Base-by-base conservation (phyloP, 2,797 vertebrate species). In the Clarias pachynema region DNA sequence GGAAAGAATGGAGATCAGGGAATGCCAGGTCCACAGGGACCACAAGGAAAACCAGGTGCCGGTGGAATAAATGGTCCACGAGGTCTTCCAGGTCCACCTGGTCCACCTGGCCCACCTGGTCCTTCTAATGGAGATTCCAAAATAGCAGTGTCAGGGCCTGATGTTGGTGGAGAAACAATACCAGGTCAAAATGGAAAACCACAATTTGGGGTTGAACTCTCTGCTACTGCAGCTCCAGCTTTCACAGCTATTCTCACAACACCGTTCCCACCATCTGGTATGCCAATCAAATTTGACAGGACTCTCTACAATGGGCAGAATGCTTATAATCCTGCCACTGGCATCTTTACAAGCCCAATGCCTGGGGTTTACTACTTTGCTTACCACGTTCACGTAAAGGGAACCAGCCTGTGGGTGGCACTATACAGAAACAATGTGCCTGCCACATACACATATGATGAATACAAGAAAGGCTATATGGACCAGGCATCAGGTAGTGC, bases 391-490 rank as follows among this genome's bases (percentile, higher is more conserved):
- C 98, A 99, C 0, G 96, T 99, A 92, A 99, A 99, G 96, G 98
- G 98, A 95, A 98, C 97, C 88, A 99, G 96, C 9, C 94, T 99
- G 88, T 99, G 98, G 98, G 98, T 99, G 95, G 98, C 98, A 1
- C 95, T 99, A 86, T 99, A 99, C 87, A 99, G 99, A 95, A 99
- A 99, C 97, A 99, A 98, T 93, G 97, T 99, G 92, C 98, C 98
- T 0, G 98, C 98, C 91, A 99, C 97, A 83, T 99, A 99, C 92
- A 99, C 98, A 87, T 99, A 99, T 1, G 98, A 99, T 0, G 98
- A 99, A 91, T 99, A 99, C 95, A 99, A 99, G 95, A 99, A 99
- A 91, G 98, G 98, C 88, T 98, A 98, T 93, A 96, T 99, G 96
- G 98, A 99, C 96, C 98, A 99, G 94, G 98, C 98, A 0, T 99